Evolutionary conservation across 2,888 invertebrate species (phyloP).

Genomic region (Cyaniris semiargus): DNA sequence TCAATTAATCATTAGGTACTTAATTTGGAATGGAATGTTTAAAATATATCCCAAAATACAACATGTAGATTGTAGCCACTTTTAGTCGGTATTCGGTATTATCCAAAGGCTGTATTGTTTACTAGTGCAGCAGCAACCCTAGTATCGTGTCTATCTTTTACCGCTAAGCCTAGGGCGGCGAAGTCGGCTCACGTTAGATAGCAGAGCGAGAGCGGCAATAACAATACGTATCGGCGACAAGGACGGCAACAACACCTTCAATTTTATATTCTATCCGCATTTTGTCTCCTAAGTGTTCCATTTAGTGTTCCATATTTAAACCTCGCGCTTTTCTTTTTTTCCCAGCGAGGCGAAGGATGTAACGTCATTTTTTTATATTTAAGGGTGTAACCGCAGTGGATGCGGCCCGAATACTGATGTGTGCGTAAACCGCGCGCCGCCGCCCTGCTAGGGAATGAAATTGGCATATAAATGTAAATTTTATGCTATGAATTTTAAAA

Average conservation of each 20-base stretch:
- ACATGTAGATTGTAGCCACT: not conserved
- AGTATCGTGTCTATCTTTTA: slow-evolving; percentile 75
- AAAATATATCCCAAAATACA: not conserved
- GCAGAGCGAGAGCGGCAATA: slow-evolving; percentile 59
- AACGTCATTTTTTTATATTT: slow-evolving; percentile 64
- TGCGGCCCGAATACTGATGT: slow-evolving; percentile 78
- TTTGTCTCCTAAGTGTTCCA: slow-evolving; percentile 81
- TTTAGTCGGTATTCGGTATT: not conserved
- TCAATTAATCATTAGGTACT: no score
- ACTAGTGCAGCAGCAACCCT: slow-evolving; percentile 56
- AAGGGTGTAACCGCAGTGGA: slow-evolving; percentile 60
- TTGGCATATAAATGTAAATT: slow-evolving; percentile 81
- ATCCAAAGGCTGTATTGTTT: slow-evolving; percentile 35
- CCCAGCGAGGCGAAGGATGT: slow-evolving; percentile 67
- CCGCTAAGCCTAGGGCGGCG: slow-evolving; percentile 78
- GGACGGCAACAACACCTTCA: slow-evolving; percentile 66
- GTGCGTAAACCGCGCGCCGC: slow-evolving; percentile 69
- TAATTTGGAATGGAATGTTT: not conserved
- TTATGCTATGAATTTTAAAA: slow-evolving; percentile 81
- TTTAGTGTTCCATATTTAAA: slow-evolving; percentile 81
- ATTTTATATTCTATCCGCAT: slow-evolving; percentile 81
- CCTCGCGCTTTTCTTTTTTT: slow-evolving; percentile 73
- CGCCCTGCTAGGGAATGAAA: slow-evolving; percentile 79
- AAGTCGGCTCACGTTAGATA: slow-evolving; percentile 71
- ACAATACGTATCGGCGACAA: slow-evolving; percentile 52